Base-by-base conservation (phyloP, 2,888 invertebrate genomes). In the Protodeltote pygarga region DNA sequence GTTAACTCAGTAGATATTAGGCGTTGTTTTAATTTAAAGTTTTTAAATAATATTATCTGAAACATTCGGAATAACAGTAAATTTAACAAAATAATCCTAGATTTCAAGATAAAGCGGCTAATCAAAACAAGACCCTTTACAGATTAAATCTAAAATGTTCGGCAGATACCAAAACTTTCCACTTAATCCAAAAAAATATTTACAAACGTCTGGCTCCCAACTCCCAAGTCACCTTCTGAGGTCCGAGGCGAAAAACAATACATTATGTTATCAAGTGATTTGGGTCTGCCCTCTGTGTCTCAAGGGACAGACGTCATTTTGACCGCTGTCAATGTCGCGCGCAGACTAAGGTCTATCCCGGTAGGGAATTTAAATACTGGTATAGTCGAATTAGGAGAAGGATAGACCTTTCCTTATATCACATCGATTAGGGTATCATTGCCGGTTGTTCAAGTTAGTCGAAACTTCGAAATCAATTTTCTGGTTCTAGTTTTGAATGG, bases 281-380 rank as follows among this genome's bases (percentile, higher is more conserved):
- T 65, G 55, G 67, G 73, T 71, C 52, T 55, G 71, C 54, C 63
- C 62, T 63, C 48, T 52, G 32, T 31, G 39, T 54, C 62, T 55
- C 63, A 23, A 25, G 54, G 53, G 67, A 63, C 66, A 74, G 72
- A 71, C 71, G 74, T 68, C 71, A 64, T 64, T 71, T 55, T 54
- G 77, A 83, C 84, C 84, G 75, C 69, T 69, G 72, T 81, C 83
- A 84, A 79, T 70, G 83, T 82, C 83, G 81, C 47, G 58, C 59
- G 50, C 57, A 64, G 62, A 51, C 58, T 48, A 45, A 58, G 58
- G 42, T 59, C 49, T 52, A 60, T 46, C 37, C 32, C 37, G 21
- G 21, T 20, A 52, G 15, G 14, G 31, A 31, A 51, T 50, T 66
- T 52, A 39, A 53, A 58, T 59, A 47, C 33, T 49, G 32, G 41